These are phyloP conservation scores for Ochotona princeps DNA, from an alignment of 2,113 vertebrate genomes.

Conservation along the genomic window DNA sequence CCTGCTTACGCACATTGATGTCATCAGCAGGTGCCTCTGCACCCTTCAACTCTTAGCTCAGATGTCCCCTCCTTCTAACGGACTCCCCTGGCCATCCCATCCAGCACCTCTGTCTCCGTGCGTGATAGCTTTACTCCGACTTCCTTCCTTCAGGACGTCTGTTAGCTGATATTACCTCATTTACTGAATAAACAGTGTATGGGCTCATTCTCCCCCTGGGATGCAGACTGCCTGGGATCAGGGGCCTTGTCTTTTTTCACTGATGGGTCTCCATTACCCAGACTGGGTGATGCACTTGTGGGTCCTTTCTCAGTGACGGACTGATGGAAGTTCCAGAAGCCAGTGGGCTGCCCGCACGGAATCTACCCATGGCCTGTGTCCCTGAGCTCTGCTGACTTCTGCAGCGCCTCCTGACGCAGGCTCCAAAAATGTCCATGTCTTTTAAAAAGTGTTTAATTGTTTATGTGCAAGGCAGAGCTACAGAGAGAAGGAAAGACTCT, in stretches of 20 bases:
- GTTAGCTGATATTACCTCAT: not conserved
- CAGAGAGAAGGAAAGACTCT: no score
- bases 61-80: not conserved
- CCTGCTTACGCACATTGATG: not conserved
- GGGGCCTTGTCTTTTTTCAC: not conserved
- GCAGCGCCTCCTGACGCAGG: not conserved
- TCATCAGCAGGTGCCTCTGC: not conserved
- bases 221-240: not conserved
- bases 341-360: not conserved
- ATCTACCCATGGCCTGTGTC: not conserved
- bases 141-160: not conserved
- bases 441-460: not conserved
- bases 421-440: slow-evolving; percentile 56
- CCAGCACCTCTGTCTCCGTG: not conserved
- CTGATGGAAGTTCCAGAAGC: not conserved
- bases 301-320: not conserved
- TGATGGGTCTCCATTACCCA: not conserved
- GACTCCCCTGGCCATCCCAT: not conserved
- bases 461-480: no score
- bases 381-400: not conserved
- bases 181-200: not conserved
- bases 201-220: not conserved
- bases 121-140: not conserved
- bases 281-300: not conserved
- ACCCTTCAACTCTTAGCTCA: not conserved